phyloP scores from a whole-genome alignment of 2,888 invertebrate species.

The Bellardia bayeri region DNA sequence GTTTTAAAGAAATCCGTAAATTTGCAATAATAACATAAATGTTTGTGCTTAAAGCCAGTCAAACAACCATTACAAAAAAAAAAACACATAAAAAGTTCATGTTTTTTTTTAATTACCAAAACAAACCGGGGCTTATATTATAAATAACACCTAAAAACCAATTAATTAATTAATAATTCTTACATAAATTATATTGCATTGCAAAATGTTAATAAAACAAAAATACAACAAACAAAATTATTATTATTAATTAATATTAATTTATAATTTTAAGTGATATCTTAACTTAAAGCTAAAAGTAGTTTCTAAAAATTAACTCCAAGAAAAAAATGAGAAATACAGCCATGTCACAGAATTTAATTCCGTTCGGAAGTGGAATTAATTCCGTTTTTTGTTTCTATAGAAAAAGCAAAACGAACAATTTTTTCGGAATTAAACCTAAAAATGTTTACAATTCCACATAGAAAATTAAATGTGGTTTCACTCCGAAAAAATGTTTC shows the following conservation, averaged over 20 bases:
- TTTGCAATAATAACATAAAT: too few species aligned
- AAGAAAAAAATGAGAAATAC: conserved; percentile 58
- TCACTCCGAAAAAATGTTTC: too few species aligned
- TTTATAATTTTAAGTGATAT: conserved; percentile 71
- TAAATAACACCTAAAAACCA: conserved; percentile 37
- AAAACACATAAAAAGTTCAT: conserved; percentile 33
- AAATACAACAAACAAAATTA: conserved; percentile 56
- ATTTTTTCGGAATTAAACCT: too few species aligned
- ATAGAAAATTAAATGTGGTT: too few species aligned
- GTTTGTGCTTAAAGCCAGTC: conserved; percentile 58
- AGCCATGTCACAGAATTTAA: too few species aligned
- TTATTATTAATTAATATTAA: conserved; percentile 58
- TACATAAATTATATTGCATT: conserved; percentile 59
- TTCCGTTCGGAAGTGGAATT: too few species aligned
- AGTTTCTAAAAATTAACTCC: conserved; percentile 71
- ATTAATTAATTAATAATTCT: conserved; percentile 49
- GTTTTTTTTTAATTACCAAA: conserved; percentile 41
- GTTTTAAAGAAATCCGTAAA: conserved; percentile 29
- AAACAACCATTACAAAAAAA: conserved; percentile 25
- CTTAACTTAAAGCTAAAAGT: conserved; percentile 72
- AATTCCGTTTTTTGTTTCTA: too few species aligned
- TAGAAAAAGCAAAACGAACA: too few species aligned
- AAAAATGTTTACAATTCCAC: too few species aligned
- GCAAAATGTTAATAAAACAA: conserved; percentile 40
- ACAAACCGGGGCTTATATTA: conserved; percentile 46